These are phyloP conservation scores for Zaprionus bogoriensis DNA, from an alignment of 2,888 invertebrate species.

Conservation along the genomic window DNA sequence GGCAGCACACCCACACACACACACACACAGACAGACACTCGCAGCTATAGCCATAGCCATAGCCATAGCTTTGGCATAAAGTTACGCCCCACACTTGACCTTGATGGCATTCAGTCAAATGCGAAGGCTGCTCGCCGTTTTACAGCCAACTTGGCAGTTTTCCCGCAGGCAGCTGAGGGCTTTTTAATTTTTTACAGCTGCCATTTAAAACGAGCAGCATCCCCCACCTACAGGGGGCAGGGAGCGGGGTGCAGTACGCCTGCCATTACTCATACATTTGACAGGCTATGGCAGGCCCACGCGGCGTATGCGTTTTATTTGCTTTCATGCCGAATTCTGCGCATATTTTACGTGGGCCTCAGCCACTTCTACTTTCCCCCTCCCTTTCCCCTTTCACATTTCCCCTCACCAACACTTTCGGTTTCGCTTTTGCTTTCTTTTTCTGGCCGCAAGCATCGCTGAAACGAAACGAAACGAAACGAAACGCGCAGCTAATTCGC, in stretches of 20 bases:
- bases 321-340: conserved; percentile 59
- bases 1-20: neutral
- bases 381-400: too few relatives aligned
- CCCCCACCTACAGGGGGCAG: neutral
- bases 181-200: conserved; percentile 66
- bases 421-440: conserved; percentile 2
- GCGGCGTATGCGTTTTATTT: conserved; percentile 70
- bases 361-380: conserved; percentile 10
- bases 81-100: conserved; percentile 49
- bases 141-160: conserved; percentile 65
- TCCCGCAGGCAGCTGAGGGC: conserved; percentile 50
- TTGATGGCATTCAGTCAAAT: conserved; percentile 41
- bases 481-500: conserved; percentile 52
- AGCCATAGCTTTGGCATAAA: too few relatives aligned
- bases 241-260: conserved; percentile 4
- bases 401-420: too few relatives aligned
- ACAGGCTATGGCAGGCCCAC: conserved; percentile 63
- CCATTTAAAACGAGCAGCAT: conserved; percentile 40
- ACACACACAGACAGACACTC: neutral
- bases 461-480: neutral
- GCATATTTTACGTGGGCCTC: conserved; percentile 62
- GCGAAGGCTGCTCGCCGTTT: conserved; percentile 37
- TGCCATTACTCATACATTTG: conserved; percentile 71
- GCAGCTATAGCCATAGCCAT: too few relatives aligned
- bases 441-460: conserved; percentile 4